Evolutionary conservation across 2,888 invertebrate genomes (phyloP), one percentile per base, ranked within the genome.

Genomic region (Chalcosyrphus nemorum): DNA sequence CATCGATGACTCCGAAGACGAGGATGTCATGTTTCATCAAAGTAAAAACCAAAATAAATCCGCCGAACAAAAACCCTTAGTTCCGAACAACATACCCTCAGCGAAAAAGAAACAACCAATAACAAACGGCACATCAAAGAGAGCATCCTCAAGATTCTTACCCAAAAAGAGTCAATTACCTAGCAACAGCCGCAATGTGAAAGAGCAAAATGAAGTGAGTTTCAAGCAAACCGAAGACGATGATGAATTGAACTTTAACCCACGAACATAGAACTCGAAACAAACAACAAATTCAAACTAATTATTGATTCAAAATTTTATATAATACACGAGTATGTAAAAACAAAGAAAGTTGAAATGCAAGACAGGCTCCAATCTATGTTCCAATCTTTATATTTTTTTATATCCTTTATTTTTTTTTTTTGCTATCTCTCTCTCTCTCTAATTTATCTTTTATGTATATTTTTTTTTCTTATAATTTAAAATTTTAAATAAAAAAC

Each of bases 171-270:
- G 56, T 75, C 66, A 70, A 68, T 24, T 43, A 15, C 41, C 74
- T 15, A 41, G 19, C 6, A 78, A 32, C 63, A 78, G 47, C 43
- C 50, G 19, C 19, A 65, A 70, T 59, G 50, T 45, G 17, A 56
- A 57, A 27, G 52, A 65, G n/a, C n/a, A n/a, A 32, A 38, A 70
- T 17, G 70, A 74, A 61, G 78, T 80, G 9, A 57, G 45, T 24
- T 80, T 80, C 68, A 63, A 65, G 29, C 41, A 80, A 13, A 70
- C 68, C 38, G 59, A n/a, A n/a, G n/a, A 84, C 41, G 70, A 38
- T 45, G 54, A 74, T 17, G 65, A 84, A 32, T 47, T 70, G 17
- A 70, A 57, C 5, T 80, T 74, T 2, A 78, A 41, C 21, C 65
- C 65, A 38, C 63, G 59, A 59, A 78, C 78, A 84, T 78, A 84